phyloP scores from a whole-genome alignment of 2,888 invertebrate genomes.

The Polyploca ridens region DNA sequence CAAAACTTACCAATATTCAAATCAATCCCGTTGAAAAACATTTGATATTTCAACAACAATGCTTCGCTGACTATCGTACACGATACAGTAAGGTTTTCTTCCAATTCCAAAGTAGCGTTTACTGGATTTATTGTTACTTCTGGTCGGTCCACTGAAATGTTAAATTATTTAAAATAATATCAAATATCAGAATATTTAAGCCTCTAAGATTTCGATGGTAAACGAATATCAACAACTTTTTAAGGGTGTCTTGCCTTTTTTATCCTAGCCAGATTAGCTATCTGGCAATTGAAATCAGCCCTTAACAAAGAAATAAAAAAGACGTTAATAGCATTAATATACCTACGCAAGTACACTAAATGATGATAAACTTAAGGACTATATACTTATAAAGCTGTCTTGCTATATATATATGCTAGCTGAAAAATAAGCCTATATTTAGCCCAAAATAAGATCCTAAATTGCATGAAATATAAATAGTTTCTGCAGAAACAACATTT shows the following conservation, averaged over 20 bases:
- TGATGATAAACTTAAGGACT: too few relatives aligned
- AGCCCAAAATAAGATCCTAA: not conserved
- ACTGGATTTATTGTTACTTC: conserved; percentile 52
- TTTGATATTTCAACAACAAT: conserved; percentile 42
- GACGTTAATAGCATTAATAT: too few relatives aligned
- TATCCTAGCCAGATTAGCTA: too few relatives aligned
- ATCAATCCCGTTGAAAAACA: conserved; percentile 44
- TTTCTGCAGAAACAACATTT: conserved; percentile 11
- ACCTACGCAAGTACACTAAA: too few relatives aligned
- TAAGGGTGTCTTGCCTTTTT: too few relatives aligned
- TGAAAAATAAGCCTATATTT: too few relatives aligned
- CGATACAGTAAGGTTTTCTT: conserved; percentile 46
- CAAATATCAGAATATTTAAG: not conserved
- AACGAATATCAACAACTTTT: too few relatives aligned
- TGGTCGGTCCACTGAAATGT: conserved; percentile 62
- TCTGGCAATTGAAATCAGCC: too few relatives aligned
- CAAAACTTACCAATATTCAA: conserved; percentile 43
- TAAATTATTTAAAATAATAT: not conserved
- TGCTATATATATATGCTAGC: too few relatives aligned
- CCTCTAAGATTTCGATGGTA: not conserved
- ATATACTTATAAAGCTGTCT: too few relatives aligned
- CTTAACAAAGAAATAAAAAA: too few relatives aligned
- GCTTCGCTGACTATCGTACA: conserved; percentile 64
- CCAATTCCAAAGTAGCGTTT: conserved; percentile 44
- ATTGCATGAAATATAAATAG: not conserved